These are phyloP conservation scores for Merluccius polli DNA, from an alignment of 2,797 vertebrate species.

Conservation along the genomic window DNA sequence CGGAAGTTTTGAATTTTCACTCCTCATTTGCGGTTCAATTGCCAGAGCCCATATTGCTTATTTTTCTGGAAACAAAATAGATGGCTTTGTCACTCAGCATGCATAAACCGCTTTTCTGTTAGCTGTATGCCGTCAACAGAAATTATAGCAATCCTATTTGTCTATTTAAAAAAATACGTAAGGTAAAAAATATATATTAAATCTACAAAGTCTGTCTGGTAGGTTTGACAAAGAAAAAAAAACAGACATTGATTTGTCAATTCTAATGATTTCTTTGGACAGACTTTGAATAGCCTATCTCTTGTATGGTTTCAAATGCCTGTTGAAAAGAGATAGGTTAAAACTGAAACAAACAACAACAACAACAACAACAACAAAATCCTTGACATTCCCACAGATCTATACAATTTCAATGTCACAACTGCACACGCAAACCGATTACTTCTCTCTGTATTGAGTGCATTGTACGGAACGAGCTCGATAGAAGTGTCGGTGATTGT, in stretches of 20 bases:
- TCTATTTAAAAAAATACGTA: constrained; percentile 62
- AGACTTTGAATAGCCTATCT: constrained; percentile 51
- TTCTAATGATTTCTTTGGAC: constrained; percentile 61
- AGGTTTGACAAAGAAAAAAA: constrained; percentile 57
- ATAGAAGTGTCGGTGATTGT: constrained; percentile 58
- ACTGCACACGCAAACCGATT: not conserved
- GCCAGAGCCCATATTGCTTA: constrained; percentile 66
- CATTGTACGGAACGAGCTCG: constrained; percentile 21
- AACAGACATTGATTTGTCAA: constrained; percentile 53
- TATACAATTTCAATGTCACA: not conserved
- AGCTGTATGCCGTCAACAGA: constrained; percentile 66
- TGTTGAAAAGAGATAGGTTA: constrained; percentile 52
- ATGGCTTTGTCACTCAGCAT: constrained; percentile 74
- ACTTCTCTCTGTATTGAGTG: not conserved
- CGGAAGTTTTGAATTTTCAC: constrained; percentile 65
- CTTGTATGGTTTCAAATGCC: constrained; percentile 45
- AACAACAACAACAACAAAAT: no score
- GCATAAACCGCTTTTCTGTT: constrained; percentile 68
- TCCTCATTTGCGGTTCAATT: constrained; percentile 75
- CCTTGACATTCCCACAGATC: constrained; percentile 22
- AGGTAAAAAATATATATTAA: no score
- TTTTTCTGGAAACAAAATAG: constrained; percentile 70
- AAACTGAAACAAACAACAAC: constrained; percentile 33
- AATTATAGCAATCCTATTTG: constrained; percentile 72
- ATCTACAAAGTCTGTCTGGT: constrained; percentile 60